Evolutionary conservation across 2,797 vertebrate species (phyloP).

Genomic region (Coregonus sp.): DNA sequence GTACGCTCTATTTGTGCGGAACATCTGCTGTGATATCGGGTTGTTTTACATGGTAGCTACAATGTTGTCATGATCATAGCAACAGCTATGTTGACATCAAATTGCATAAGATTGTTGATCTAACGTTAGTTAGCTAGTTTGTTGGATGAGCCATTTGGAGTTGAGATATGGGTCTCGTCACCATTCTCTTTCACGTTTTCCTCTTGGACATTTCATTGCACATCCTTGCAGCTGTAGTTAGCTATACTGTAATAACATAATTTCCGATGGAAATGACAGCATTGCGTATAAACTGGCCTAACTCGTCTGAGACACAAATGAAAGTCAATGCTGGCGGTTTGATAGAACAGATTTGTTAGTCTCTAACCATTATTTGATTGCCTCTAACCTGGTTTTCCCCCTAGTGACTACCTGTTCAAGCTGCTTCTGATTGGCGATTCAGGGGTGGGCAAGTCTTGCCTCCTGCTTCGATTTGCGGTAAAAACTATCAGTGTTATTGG

Average conservation of each 20-base stretch:
- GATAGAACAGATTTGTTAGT: neutral
- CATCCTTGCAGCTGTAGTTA: no score
- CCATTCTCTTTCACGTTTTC: no score
- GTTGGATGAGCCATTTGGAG: neutral
- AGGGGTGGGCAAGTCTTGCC: constrained; percentile 76
- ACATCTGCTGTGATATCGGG: neutral
- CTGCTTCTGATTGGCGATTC: constrained; percentile 53
- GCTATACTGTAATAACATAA: no score
- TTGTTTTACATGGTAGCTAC: neutral
- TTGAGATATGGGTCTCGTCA: no score
- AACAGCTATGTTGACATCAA: neutral
- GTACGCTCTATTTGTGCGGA: neutral
- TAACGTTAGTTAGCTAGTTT: neutral
- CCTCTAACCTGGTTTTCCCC: neutral
- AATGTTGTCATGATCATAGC: neutral
- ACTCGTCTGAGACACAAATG: neutral
- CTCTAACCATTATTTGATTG: neutral
- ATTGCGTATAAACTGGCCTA: neutral
- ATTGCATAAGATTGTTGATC: neutral
- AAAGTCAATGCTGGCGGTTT: neutral
- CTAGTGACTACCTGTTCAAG: constrained; percentile 1
- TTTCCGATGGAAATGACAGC: no score
- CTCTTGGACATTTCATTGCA: no score
- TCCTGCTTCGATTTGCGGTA: constrained; percentile 60
- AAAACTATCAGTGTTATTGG: neutral